These are phyloP conservation scores for Carpatolechia fugitivella DNA, from an alignment of 2,888 invertebrate genomes.

Conservation along the genomic window DNA sequence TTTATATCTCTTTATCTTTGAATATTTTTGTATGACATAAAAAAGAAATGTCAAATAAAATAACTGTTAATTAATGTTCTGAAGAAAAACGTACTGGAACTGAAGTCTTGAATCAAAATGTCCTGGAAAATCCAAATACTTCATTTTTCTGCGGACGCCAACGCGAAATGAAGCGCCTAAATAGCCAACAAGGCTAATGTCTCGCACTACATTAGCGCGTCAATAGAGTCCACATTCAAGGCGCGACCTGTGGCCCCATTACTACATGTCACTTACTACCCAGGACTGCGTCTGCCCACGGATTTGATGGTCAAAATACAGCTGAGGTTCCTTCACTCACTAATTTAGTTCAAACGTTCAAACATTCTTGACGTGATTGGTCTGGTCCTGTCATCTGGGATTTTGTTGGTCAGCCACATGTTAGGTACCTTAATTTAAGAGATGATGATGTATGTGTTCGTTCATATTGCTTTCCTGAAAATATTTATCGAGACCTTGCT, in stretches of 20 bases:
- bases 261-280: constrained; percentile 13
- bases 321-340: background rate
- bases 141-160: background rate
- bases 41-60: no score
- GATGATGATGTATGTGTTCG: no score
- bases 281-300: background rate
- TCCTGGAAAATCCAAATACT: background rate
- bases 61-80: no score
- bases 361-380: no score
- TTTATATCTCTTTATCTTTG: no score
- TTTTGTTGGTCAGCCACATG: no score
- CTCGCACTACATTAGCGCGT: constrained; percentile 55
- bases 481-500: background rate
- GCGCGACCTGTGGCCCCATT: constrained; percentile 44
- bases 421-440: no score
- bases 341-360: background rate
- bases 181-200: constrained; percentile 69
- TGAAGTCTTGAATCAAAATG: no score
- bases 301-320: background rate
- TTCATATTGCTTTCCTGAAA: background rate
- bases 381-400: no score
- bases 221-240: constrained; percentile 65
- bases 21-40: no score
- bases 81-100: no score
- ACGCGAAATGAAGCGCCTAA: constrained; percentile 31